Evolutionary conservation across 2,113 vertebrate genomes (phyloP).

Genomic region (Murina feae): DNA sequence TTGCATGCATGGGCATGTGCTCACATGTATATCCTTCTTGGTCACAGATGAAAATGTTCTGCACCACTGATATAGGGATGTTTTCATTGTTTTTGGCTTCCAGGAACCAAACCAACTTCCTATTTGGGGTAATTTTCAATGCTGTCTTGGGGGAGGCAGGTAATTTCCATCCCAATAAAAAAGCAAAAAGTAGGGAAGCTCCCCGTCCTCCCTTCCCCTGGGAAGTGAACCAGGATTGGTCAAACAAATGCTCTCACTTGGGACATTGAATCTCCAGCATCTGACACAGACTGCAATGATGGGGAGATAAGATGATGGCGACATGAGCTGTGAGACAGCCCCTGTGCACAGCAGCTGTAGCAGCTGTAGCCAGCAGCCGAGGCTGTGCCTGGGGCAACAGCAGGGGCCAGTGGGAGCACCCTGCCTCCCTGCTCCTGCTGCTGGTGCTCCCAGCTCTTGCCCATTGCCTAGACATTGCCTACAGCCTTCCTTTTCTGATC

Average conservation of each 20-base stretch:
- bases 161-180: background rate
- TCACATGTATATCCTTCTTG: background rate
- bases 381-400: background rate
- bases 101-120: background rate
- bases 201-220: no score
- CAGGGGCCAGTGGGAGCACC: background rate
- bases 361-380: background rate
- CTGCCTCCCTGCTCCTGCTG: no score
- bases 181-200: background rate
- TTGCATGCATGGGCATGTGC: rapidly evolving
- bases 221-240: background rate
- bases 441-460: background rate
- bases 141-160: background rate
- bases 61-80: background rate
- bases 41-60: background rate
- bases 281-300: background rate
- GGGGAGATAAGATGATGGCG: no score
- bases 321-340: background rate
- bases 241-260: background rate
- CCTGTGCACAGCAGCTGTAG: background rate
- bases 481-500: background rate
- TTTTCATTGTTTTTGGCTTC: background rate
- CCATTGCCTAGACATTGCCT: no score
- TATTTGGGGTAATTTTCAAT: background rate
- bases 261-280: background rate